These are phyloP conservation scores for Aspidiotus destructor DNA, from an alignment of 2,888 invertebrate genomes.

Conservation along the genomic window DNA sequence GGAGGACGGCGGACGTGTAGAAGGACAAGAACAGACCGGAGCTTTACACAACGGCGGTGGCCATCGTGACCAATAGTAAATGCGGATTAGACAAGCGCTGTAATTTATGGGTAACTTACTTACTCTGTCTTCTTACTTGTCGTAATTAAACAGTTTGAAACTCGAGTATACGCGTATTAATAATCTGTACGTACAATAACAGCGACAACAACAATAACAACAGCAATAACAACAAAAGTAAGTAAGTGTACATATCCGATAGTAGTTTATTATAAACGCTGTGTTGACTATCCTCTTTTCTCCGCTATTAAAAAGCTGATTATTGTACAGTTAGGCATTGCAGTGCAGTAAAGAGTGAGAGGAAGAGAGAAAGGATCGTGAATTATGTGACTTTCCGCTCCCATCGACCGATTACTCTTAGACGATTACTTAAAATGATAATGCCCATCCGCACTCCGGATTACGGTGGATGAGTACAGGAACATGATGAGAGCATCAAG, in stretches of 20 bases:
- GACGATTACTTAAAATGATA: slow-evolving; percentile 16
- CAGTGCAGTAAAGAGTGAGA: background rate
- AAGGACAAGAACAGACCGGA: slow-evolving; percentile 6
- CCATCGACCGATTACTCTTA: slow-evolving; percentile 15
- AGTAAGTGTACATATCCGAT: slow-evolving; percentile 7
- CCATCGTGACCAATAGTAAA: slow-evolving; percentile 31
- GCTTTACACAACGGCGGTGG: slow-evolving; percentile 22
- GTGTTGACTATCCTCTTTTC: slow-evolving; percentile 4
- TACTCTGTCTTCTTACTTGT: slow-evolving; percentile 5
- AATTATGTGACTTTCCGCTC: slow-evolving; percentile 20
- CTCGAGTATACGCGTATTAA: slow-evolving; percentile 22
- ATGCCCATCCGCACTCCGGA: slow-evolving; percentile 7
- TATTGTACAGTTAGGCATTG: slow-evolving; percentile 15
- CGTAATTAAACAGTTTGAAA: slow-evolving; percentile 17
- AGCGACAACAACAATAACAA: slow-evolving; percentile 22
- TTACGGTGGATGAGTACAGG: slow-evolving; percentile 2
- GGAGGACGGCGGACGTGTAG: background rate
- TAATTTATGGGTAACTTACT: slow-evolving; percentile 29
- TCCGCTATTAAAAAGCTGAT: slow-evolving; percentile 12
- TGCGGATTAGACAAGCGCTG: slow-evolving; percentile 25
- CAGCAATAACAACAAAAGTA: slow-evolving; percentile 8
- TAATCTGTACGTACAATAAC: slow-evolving; percentile 30
- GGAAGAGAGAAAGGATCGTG: background rate
- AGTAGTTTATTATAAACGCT: slow-evolving; percentile 18
- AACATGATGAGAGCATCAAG: slow-evolving; percentile 10